A percentile compares a stretch with the other conserved stretches of the same genome.
Conservation (phyloP, 2,888 invertebrate species). For the Eristalinus aeneus region DNA sequence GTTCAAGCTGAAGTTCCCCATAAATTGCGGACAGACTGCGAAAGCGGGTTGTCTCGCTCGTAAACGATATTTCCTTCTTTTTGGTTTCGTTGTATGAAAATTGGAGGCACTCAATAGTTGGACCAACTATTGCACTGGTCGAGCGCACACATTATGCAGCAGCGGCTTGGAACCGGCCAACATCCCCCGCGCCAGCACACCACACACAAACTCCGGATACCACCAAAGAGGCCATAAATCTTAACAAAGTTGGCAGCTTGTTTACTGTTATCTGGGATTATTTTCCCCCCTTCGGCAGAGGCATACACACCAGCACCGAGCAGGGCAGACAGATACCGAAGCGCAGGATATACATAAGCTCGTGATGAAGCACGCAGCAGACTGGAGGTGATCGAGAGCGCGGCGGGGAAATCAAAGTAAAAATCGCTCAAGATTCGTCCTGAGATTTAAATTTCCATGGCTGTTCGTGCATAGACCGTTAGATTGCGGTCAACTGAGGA, state of each 20-base stretch:
- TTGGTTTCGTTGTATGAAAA: conserved; percentile 1
- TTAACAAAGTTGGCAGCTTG: conserved; percentile 67
- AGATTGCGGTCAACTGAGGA: conserved; percentile 60
- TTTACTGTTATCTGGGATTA: conserved; percentile 64
- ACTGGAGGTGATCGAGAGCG: neutral
- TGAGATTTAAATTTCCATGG: conserved; percentile 57
- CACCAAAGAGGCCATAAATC: conserved; percentile 50
- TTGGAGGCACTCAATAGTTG: conserved; percentile 29
- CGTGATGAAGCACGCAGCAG: neutral
- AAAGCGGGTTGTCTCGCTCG: neutral
- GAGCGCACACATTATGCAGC: neutral
- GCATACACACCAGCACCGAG: neutral
- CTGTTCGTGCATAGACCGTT: conserved; percentile 51
- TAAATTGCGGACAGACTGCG: conserved; percentile 30
- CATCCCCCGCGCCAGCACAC: neutral
- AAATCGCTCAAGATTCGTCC: conserved; percentile 61
- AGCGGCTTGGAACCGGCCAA: neutral
- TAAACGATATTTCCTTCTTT: neutral
- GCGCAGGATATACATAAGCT: neutral
- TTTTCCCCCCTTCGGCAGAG: conserved; percentile 12
- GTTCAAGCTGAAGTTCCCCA: conserved; percentile 34
- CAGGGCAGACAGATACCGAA: neutral
- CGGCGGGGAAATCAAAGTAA: conserved; percentile 50
- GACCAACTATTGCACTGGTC: neutral
- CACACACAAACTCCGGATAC: neutral